phyloP scores from a whole-genome alignment of 2,797 vertebrate species.

The Mus spretus region DNA sequence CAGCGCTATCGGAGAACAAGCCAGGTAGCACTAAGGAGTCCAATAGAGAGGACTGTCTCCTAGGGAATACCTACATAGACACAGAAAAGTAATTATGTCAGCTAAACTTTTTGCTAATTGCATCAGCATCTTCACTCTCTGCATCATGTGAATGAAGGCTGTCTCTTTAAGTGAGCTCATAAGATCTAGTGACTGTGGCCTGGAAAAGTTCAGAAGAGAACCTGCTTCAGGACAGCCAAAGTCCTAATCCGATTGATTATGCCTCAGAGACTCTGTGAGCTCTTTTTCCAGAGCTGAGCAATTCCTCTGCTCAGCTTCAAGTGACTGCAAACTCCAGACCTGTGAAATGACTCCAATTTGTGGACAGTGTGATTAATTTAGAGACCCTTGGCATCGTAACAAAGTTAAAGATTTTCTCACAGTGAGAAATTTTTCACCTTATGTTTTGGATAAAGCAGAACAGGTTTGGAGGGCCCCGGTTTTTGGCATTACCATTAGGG shows the following conservation, averaged over 20 bases:
- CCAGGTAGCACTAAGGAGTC: conserved; percentile 32
- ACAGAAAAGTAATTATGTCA: conserved; percentile 31
- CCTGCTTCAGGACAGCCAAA: conserved; percentile 64
- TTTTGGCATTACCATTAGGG: conserved; percentile 46
- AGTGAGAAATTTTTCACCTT: conserved; percentile 77
- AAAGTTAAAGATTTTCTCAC: conserved; percentile 78
- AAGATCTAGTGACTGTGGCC: conserved; percentile 59
- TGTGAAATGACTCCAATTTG: conserved; percentile 73
- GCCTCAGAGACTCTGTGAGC: conserved; percentile 78
- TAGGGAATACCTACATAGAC: neutral
- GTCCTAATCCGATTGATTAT: conserved; percentile 82
- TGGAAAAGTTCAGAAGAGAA: conserved; percentile 70
- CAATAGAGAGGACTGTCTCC: conserved; percentile 41
- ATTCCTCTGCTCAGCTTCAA: conserved; percentile 74
- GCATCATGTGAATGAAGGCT: neutral
- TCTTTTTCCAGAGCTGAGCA: conserved; percentile 74
- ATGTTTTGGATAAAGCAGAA: conserved; percentile 73
- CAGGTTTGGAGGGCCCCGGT: conserved; percentile 43
- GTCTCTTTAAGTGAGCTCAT: conserved; percentile 44
- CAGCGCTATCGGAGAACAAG: conserved; percentile 68
- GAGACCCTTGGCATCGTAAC: conserved; percentile 71
- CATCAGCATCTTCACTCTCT: conserved; percentile 59
- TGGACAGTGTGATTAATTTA: conserved; percentile 79
- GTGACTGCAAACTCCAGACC: conserved; percentile 73
- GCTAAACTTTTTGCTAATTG: conserved; percentile 60